phyloP scores from a whole-genome alignment of 2,888 invertebrate genomes.

The Plutella xylostella region DNA sequence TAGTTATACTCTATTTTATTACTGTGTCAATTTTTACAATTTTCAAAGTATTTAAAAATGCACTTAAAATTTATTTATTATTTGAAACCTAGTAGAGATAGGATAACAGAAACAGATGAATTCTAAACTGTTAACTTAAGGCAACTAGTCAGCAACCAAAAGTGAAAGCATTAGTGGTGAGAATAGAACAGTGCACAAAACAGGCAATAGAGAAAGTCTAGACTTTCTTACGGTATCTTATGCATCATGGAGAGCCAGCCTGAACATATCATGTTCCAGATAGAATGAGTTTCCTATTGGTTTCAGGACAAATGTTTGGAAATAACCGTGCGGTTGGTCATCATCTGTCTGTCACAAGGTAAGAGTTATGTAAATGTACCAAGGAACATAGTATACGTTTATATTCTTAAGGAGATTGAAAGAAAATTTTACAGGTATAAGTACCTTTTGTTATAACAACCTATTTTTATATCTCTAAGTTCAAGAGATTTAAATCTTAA shows the following conservation, averaged over 20 bases:
- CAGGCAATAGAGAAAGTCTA: slow-evolving; percentile 9
- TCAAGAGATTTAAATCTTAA: no score
- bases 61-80: no score
- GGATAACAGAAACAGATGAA: no score
- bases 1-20: no score
- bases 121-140: no score
- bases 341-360: slow-evolving; percentile 85
- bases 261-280: slow-evolving; percentile 95
- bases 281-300: slow-evolving; percentile 90
- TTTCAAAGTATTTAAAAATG: no score
- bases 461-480: no score
- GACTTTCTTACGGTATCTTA: slow-evolving; percentile 41
- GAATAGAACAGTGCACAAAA: neutral
- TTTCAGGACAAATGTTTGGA: slow-evolving; percentile 94
- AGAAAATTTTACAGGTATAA: neutral
- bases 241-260: slow-evolving; percentile 88
- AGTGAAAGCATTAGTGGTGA: slow-evolving; percentile 10
- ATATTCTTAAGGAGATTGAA: neutral
- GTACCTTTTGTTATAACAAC: neutral
- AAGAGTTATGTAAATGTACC: no score
- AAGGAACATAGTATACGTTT: neutral
- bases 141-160: neutral
- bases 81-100: no score
- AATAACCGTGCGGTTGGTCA: slow-evolving; percentile 93
- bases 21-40: no score